Evolutionary conservation across 2,888 invertebrate species (phyloP), one percentile per base, ranked within the genome.

Genomic region (Ellobium chinense): DNA sequence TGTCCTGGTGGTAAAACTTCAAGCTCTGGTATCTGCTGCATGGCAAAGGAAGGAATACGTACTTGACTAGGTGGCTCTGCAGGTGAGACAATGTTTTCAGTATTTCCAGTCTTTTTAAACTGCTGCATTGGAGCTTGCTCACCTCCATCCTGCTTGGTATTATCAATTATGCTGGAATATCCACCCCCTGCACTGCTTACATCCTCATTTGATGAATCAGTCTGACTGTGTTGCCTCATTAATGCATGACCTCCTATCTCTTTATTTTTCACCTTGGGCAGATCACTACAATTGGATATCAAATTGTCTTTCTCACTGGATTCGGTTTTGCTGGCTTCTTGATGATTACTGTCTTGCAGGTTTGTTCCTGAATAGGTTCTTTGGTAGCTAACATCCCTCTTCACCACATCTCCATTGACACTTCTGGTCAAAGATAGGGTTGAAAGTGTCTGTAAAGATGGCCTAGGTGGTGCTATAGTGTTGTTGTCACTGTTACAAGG

Each of bases 211-310:
- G n/a, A n/a, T n/a, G n/a, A n/a, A n/a, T n/a, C n/a, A 46, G 46
- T 46, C 18, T 46, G 46, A 7, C 18, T 46, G 46, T 7, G 18
- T 12, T 18, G 9, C 18, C 18, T 18, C 46, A 46, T 12, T 12
- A 46, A 18, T 58, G 24, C 31, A 31, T 56, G 56, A 34, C 27
- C 37, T 34, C 31, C 34, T 36, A 72, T 56, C 46, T 54, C 31
- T n/a, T 75, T 75, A 54, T n/a, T 24, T 34, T 31, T 29, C 34
- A 75, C 36, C 65, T 75, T 75, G 34, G 24, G 56, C 4, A 31
- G n/a, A n/a, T 70, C 56, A 1, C 56, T 54, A 21, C 21, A 34
- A 31, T 3, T 31, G n/a, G 27, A 36, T 46, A 9, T 54, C 69
- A 69, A n/a, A 69, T 69, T 54, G 27, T 27, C 46, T 29, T 27